phyloP scores from a whole-genome alignment of 2,113 vertebrate genomes.

The Dascyllus trimaculatus region DNA sequence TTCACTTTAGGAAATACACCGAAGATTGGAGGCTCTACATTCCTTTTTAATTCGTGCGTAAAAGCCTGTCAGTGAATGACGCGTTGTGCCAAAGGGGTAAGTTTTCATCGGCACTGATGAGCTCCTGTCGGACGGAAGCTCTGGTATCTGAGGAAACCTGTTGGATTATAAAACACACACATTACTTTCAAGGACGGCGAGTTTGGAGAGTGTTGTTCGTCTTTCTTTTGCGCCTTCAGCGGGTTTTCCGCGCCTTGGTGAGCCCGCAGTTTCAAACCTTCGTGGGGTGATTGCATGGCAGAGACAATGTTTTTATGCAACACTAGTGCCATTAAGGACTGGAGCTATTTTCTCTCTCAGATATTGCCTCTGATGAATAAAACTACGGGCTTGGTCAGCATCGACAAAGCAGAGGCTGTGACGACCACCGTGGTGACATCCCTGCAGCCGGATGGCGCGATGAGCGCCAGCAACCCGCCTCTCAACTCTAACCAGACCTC shows the following conservation, averaged over 20 bases:
- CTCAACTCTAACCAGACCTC: slow-evolving; percentile 88
- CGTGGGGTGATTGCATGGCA: background rate
- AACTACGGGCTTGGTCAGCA: slow-evolving; percentile 85
- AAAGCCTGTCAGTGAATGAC: slow-evolving; percentile 28
- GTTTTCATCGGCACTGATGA: slow-evolving; percentile 37
- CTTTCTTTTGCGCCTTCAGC: background rate
- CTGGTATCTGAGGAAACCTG: slow-evolving; percentile 25
- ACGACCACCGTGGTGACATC: slow-evolving; percentile 88
- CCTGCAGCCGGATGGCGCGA: slow-evolving; percentile 85
- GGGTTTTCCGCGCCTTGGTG: slow-evolving; percentile 17
- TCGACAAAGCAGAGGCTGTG: slow-evolving; percentile 84
- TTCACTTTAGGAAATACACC: slow-evolving; percentile 6
- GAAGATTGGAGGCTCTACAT: background rate
- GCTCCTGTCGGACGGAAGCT: slow-evolving; percentile 19
- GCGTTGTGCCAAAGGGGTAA: slow-evolving; percentile 21
- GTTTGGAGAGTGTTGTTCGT: background rate
- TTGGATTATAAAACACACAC: slow-evolving; percentile 34
- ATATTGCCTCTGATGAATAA: slow-evolving; percentile 90
- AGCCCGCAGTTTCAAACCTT: background rate
- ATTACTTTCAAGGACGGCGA: background rate
- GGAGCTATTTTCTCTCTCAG: slow-evolving; percentile 90
- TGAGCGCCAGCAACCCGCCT: slow-evolving; percentile 86
- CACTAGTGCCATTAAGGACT: slow-evolving; percentile 90
- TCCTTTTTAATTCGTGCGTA: slow-evolving; percentile 48
- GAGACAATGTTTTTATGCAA: slow-evolving; percentile 90